Evolutionary conservation across 92 coral and sea anemone genomes (phyloP).

Genomic region (Pocillopora meandrina): DNA sequence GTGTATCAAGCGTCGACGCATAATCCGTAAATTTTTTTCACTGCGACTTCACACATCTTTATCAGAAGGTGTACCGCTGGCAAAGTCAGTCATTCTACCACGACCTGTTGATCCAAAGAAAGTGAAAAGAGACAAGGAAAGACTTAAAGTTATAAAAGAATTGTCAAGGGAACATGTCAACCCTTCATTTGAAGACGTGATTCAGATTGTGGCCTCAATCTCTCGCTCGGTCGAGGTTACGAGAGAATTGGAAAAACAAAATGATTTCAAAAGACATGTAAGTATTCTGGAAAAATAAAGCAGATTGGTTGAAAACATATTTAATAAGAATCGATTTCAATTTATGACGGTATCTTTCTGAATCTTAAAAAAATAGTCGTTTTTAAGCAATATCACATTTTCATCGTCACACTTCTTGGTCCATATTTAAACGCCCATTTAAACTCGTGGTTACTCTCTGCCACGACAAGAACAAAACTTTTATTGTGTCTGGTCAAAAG

Average conservation of each 20-base stretch:
- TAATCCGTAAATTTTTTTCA: constrained; percentile 20
- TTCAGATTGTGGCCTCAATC: constrained; percentile 7
- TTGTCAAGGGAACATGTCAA: not conserved
- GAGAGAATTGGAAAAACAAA: constrained; percentile 6
- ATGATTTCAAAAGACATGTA: constrained; percentile 11
- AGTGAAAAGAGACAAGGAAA: not conserved
- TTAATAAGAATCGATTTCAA: not conserved
- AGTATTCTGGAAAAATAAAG: not conserved
- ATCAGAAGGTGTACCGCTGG: constrained; percentile 5
- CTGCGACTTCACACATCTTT: constrained; percentile 13
- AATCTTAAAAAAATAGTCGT: not conserved
- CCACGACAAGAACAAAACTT: no score
- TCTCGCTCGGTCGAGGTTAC: constrained; percentile 6
- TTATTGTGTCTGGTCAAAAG: no score
- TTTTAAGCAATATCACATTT: not conserved
- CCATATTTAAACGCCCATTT: no score
- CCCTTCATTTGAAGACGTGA: not conserved
- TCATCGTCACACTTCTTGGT: not conserved
- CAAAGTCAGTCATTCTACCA: constrained; percentile 28
- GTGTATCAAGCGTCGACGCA: constrained; percentile 13
- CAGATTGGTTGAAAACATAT: not conserved
- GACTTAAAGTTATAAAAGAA: constrained; percentile 9
- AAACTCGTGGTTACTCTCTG: no score
- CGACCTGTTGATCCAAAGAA: not conserved
- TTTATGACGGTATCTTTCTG: not conserved